Conservation (phyloP, 2,888 invertebrate genomes). For the Lycia hirtaria region DNA sequence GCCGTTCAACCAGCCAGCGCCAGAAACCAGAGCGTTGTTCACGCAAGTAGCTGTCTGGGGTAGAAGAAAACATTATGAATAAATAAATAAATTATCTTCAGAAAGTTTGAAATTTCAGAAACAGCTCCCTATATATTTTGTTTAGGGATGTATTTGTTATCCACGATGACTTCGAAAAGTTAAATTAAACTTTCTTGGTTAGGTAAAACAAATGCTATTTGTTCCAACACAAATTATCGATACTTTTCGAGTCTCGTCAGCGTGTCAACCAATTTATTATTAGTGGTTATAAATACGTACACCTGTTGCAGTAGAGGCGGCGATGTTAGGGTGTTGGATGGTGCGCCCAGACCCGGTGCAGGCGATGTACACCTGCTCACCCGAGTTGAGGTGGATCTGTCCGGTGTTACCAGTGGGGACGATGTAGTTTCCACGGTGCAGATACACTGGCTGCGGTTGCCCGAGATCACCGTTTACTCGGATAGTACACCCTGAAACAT, state of each 20-base stretch:
- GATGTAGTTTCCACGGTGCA: conserved; percentile 68
- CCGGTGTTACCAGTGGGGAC: conserved; percentile 66
- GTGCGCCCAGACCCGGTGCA: conserved; percentile 65
- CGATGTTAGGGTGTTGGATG: conserved; percentile 64
- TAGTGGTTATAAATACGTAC: conserved; percentile 49
- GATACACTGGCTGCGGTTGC: conserved; percentile 86
- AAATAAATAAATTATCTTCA: not conserved
- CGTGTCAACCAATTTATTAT: no score
- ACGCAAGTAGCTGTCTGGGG: conserved; percentile 68
- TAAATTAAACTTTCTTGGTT: no score
- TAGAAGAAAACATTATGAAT: not conserved
- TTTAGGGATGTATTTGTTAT: not conserved
- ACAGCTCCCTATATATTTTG: not conserved
- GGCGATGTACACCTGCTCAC: conserved; percentile 63
- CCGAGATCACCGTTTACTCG: conserved; percentile 79
- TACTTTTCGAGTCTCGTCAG: no score
- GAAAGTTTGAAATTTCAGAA: not conserved
- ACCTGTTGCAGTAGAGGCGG: conserved; percentile 53
- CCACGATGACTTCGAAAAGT: no score
- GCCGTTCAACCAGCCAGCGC: conserved; percentile 66
- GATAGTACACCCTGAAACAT: conserved; percentile 69
- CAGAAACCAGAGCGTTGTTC: conserved; percentile 59
- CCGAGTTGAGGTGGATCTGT: conserved; percentile 56
- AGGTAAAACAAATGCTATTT: no score
- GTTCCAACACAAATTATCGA: no score